Conservation (phyloP, 2,888 invertebrate species). For the Tipula lateralis region DNA sequence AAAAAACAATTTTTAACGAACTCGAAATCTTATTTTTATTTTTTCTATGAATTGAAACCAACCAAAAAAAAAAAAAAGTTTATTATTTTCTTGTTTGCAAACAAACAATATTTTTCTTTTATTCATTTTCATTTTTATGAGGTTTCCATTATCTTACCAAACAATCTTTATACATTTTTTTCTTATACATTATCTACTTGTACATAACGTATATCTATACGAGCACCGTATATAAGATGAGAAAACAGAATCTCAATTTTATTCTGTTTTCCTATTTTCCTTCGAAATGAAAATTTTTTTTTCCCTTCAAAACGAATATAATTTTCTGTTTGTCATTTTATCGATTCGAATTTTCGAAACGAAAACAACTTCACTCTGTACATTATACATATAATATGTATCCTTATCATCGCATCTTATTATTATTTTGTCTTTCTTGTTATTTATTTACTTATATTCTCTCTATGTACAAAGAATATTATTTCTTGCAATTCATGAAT, state of each 20-base stretch:
- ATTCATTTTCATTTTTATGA: slow-evolving; percentile 21
- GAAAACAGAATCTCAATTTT: not conserved
- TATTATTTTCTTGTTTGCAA: slow-evolving; percentile 9
- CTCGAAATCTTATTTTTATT: not conserved
- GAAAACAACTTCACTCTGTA: not conserved
- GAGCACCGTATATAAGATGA: not conserved
- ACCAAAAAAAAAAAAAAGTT: not conserved
- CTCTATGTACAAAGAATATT: not conserved
- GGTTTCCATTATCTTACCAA: not conserved
- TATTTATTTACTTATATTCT: not conserved
- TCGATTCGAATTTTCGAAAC: not conserved
- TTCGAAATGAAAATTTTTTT: not conserved
- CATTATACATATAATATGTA: not conserved
- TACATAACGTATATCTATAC: not conserved
- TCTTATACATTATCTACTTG: not conserved
- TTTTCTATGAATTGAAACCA: not conserved
- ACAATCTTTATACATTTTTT: not conserved
- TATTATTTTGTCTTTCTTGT: not conserved
- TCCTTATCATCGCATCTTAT: not conserved
- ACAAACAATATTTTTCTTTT: not conserved
- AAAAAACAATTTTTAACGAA: not conserved
- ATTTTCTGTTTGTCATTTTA: slow-evolving; percentile 6
- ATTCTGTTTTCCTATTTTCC: not conserved
- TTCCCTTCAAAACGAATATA: not conserved
- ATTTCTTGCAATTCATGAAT: not conserved